These are phyloP conservation scores for Beroe forskalii DNA, from an alignment of 37 sponge, comb jelly and placozoan species.

Conservation along the genomic window DNA sequence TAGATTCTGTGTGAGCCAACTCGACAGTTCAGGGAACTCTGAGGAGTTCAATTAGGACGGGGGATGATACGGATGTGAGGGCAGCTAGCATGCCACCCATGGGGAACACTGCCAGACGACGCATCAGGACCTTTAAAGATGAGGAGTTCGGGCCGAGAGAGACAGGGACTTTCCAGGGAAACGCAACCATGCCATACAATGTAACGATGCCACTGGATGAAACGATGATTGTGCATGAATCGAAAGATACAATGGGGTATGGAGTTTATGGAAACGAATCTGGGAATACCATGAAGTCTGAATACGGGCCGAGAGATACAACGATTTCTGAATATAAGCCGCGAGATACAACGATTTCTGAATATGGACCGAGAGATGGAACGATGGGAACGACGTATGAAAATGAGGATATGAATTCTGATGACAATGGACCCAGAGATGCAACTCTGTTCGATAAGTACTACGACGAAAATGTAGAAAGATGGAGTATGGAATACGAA, in stretches of 20 bases:
- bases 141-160: neutral
- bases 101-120: neutral
- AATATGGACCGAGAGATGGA: too few relatives aligned
- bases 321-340: too few relatives aligned
- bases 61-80: neutral
- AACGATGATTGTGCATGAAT: too few relatives aligned
- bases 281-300: too few relatives aligned
- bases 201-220: too few relatives aligned
- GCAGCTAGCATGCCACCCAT: too few relatives aligned
- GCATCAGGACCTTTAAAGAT: neutral
- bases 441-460: slow-evolving; percentile 21
- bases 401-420: neutral
- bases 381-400: too few relatives aligned
- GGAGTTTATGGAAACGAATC: too few relatives aligned
- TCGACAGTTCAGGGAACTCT: neutral
- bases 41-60: neutral
- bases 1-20: neutral
- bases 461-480: neutral
- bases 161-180: neutral
- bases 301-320: too few relatives aligned
- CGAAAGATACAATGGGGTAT: too few relatives aligned
- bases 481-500: slow-evolving; percentile 10
- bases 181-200: neutral
- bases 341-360: too few relatives aligned
- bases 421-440: neutral